Conservation (phyloP, 2,113 vertebrate genomes). For the Dromiciops gliroides region DNA sequence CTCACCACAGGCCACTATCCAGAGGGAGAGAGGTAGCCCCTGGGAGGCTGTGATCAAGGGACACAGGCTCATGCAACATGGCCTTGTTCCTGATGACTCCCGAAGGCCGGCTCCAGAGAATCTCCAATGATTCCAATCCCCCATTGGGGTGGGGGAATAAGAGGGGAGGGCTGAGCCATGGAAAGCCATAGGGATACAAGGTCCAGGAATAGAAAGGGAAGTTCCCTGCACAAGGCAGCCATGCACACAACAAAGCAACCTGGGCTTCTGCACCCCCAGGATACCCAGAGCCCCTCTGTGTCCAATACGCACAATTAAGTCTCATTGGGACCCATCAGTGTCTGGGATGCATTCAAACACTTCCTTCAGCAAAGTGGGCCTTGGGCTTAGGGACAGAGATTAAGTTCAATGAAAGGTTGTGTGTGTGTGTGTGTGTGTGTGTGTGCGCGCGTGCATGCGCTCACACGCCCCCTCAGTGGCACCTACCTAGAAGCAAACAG, state of each 20-base stretch:
- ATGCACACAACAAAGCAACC: neutral
- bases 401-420: slow-evolving; percentile 67
- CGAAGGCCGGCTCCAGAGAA: neutral
- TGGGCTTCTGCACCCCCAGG: neutral
- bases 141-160: neutral
- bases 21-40: slow-evolving; percentile 57
- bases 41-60: slow-evolving; percentile 25
- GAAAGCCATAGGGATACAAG: neutral
- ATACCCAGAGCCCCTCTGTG: neutral
- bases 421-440: too few relatives aligned
- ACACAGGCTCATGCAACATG: slow-evolving; percentile 1
- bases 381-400: slow-evolving; percentile 43
- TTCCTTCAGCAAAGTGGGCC: slow-evolving; percentile 62
- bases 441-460: too few relatives aligned
- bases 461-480: too few relatives aligned
- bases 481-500: slow-evolving; percentile 68
- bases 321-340: slow-evolving; percentile 66
- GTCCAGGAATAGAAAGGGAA: neutral
- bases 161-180: neutral
- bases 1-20: slow-evolving; percentile 22
- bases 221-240: too few relatives aligned
- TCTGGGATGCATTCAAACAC: slow-evolving; percentile 69
- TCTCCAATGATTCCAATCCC: too few relatives aligned
- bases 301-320: slow-evolving; percentile 51
- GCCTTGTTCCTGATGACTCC: neutral